Percentiles rank a stretch among this genome's conserved stretches.
Evolutionary conservation across 2,888 invertebrate species (phyloP).

Genomic region (Gibbula magus): DNA sequence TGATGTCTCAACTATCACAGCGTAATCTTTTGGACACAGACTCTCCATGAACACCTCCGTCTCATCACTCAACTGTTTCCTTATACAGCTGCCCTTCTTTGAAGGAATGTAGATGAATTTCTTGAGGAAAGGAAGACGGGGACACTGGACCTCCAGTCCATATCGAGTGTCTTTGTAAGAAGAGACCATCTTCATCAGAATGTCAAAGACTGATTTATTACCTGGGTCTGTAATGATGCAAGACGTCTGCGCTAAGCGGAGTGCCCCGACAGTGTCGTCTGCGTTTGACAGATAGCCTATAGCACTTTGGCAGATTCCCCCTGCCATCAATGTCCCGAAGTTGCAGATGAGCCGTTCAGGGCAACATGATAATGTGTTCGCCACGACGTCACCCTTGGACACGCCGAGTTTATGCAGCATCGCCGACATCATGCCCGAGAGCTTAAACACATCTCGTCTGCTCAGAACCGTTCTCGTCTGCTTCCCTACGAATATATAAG

Average conservation of each 20-base stretch:
- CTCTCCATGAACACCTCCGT: background rate
- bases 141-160: background rate
- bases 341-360: background rate
- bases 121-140: background rate
- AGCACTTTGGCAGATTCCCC: background rate
- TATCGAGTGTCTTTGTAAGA: background rate
- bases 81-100: background rate
- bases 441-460: background rate
- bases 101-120: background rate
- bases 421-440: background rate
- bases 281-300: conserved; percentile 2
- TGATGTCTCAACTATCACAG: conserved; percentile 10
- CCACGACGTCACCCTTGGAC: background rate
- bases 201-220: background rate
- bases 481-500: background rate
- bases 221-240: background rate
- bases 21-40: conserved; percentile 2
- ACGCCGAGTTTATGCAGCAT: background rate
- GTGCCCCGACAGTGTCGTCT: conserved; percentile 1
- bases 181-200: background rate
- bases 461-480: background rate
- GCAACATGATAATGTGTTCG: background rate
- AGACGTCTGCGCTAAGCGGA: background rate
- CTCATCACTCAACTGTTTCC: background rate
- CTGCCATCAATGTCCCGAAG: conserved; percentile 9